These are phyloP conservation scores for Pentalonia nigronervosa DNA, from an alignment of 1,140 invertebrate species.

Conservation along the genomic window DNA sequence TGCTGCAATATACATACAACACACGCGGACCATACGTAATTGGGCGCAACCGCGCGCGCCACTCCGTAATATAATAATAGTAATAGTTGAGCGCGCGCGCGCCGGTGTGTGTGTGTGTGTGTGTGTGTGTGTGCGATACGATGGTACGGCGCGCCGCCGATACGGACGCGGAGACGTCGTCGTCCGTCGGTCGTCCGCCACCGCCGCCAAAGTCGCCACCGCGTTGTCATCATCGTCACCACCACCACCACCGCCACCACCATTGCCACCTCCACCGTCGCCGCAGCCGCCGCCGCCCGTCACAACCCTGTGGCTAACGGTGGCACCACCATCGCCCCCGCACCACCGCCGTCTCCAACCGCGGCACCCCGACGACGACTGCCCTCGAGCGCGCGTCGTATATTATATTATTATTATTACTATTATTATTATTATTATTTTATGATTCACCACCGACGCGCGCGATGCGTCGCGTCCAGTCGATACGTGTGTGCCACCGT, in stretches of 20 bases:
- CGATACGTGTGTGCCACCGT: constrained; percentile 42
- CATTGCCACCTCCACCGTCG: neutral
- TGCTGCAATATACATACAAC: neutral
- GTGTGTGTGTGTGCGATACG: neutral
- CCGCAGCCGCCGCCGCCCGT: neutral
- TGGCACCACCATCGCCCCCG: neutral
- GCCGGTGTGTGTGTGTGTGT: too few species aligned
- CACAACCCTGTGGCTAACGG: neutral
- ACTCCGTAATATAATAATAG: neutral
- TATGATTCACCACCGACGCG: constrained; percentile 40
- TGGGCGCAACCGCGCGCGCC: neutral
- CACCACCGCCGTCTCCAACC: neutral
- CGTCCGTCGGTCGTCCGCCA: neutral
- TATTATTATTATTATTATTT: constrained; percentile 47
- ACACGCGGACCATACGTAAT: neutral
- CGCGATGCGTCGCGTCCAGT: constrained; percentile 26
- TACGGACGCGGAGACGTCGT: neutral
- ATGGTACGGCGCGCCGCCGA: neutral
- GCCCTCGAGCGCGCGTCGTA: constrained; percentile 9
- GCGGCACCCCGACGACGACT: neutral
- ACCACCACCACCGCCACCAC: neutral
- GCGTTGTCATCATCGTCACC: neutral
- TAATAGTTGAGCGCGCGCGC: neutral
- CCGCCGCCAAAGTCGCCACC: constrained; percentile 1
- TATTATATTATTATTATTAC: constrained; percentile 39